Percentiles rank a stretch among this genome's conserved stretches.
These are phyloP conservation scores for Engystomops pustulosus DNA, from an alignment of 2,113 vertebrate species.

Conservation along the genomic window DNA sequence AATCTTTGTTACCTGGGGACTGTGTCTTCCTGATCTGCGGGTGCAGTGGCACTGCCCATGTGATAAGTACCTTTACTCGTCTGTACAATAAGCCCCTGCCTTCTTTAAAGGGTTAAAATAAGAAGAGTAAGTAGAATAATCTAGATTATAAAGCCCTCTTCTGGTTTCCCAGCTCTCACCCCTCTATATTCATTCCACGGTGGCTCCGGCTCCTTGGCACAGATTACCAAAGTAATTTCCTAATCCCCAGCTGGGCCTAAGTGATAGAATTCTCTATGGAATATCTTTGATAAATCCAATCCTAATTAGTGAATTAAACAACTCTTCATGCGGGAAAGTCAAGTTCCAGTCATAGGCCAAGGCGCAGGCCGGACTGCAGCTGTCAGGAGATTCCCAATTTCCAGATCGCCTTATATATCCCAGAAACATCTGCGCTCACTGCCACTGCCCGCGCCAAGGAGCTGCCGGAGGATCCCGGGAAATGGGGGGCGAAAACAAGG, in stretches of 20 bases:
- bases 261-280: neutral
- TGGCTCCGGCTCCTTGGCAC: neutral
- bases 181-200: neutral
- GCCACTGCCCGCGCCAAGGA: neutral
- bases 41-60: too few species aligned
- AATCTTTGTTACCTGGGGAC: too few species aligned
- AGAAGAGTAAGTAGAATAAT: too few species aligned
- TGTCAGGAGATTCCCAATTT: constrained; percentile 7
- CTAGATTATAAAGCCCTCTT: too few species aligned
- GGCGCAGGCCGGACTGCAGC: neutral
- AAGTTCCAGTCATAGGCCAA: constrained; percentile 19
- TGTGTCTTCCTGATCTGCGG: too few species aligned
- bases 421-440: constrained; percentile 22
- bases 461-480: neutral
- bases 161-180: too few species aligned
- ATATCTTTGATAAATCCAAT: constrained; percentile 14
- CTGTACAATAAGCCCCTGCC: too few species aligned
- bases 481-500: neutral
- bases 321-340: constrained; percentile 5
- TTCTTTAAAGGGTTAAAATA: too few species aligned
- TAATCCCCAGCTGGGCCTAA: neutral
- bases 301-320: constrained; percentile 26
- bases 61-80: too few species aligned
- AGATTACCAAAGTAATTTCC: neutral
- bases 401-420: neutral